Evolutionary conservation across 1,140 invertebrate genomes (phyloP).

Genomic region (Mizuhopecten yessoensis): DNA sequence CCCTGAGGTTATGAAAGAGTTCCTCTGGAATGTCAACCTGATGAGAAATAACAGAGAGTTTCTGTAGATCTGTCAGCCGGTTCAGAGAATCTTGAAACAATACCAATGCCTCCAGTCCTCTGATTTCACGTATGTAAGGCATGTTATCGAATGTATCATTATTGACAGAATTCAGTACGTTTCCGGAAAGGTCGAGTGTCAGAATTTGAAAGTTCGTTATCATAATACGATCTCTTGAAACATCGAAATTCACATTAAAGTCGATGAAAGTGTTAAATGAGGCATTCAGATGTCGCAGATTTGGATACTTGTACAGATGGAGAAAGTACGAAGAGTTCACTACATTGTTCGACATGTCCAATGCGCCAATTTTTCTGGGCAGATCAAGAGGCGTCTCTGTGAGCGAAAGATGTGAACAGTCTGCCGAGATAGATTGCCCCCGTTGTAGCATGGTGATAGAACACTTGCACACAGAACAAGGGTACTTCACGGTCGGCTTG

Average conservation of each 20-base stretch:
- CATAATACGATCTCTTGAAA: not conserved
- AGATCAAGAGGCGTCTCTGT: not conserved
- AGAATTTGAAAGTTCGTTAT: not conserved
- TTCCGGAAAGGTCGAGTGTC: not conserved
- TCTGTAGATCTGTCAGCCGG: slow-evolving; percentile 7
- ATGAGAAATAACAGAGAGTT: slow-evolving; percentile 12
- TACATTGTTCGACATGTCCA: not conserved
- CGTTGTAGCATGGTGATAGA: not conserved
- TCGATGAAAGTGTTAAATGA: not conserved
- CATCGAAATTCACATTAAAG: not conserved
- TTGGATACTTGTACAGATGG: not conserved
- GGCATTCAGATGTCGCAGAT: not conserved
- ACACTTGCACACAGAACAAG: not conserved
- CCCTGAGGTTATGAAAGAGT: not conserved
- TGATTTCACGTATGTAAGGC: slow-evolving; percentile 12
- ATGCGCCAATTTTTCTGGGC: not conserved
- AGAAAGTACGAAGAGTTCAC: not conserved
- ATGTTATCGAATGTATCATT: not conserved
- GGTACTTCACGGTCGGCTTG: not conserved
- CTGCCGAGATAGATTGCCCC: not conserved
- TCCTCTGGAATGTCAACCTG: not conserved
- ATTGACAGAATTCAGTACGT: not conserved
- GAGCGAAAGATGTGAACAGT: not conserved
- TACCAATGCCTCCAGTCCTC: not conserved
- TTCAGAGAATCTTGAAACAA: not conserved